phyloP scores from a whole-genome alignment of 2,888 invertebrate genomes.

The Sylvicola cinctus region DNA sequence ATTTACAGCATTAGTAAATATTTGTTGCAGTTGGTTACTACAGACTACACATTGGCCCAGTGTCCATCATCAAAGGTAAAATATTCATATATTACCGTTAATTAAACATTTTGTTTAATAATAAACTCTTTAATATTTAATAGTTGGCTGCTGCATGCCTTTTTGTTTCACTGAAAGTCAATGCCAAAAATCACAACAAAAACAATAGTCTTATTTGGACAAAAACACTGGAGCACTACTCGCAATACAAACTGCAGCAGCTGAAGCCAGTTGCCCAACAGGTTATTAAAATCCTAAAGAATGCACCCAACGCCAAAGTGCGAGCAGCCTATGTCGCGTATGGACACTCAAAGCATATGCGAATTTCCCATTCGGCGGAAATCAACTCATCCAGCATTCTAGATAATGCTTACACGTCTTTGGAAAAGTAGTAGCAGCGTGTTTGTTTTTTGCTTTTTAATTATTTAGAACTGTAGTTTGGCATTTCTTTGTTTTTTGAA shows the following conservation, averaged over 20 bases:
- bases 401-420: too few relatives aligned
- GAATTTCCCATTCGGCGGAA: too few relatives aligned
- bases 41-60: conserved; percentile 61
- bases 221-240: conserved; percentile 51
- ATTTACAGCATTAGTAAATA: conserved; percentile 78
- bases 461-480: too few relatives aligned
- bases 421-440: too few relatives aligned
- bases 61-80: conserved; percentile 68
- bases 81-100: conserved; percentile 51
- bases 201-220: conserved; percentile 36
- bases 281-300: conserved; percentile 45
- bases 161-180: conserved; percentile 20
- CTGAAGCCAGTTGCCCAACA: conserved; percentile 45
- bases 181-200: conserved; percentile 17
- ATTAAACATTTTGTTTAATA: conserved; percentile 31
- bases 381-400: too few relatives aligned
- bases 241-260: conserved; percentile 47
- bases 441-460: too few relatives aligned
- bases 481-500: too few relatives aligned
- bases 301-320: conserved; percentile 47
- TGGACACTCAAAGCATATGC: conserved; percentile 22
- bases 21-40: conserved; percentile 62
- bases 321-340: conserved; percentile 52
- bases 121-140: conserved; percentile 1
- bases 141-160: conserved; percentile 22